Conservation (phyloP, 2,113 vertebrate genomes). For the Prunella fulvescens region DNA sequence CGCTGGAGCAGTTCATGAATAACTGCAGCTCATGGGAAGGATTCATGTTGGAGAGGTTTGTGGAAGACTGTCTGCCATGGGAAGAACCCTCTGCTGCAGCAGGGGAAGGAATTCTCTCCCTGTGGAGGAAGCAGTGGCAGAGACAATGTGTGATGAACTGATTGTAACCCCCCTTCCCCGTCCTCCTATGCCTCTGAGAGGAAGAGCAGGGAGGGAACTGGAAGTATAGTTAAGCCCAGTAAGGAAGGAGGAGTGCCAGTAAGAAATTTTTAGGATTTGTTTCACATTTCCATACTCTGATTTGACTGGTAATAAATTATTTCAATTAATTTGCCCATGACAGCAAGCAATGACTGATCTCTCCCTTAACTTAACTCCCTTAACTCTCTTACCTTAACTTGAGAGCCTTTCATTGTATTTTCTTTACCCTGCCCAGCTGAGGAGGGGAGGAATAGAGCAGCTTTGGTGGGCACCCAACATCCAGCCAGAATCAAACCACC, state of each 20-base stretch:
- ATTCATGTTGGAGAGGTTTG: background rate
- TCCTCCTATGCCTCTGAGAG: background rate
- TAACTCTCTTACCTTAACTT: background rate
- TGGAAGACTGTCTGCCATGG: background rate
- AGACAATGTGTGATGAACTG: background rate
- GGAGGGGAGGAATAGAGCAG: background rate
- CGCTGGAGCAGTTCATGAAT: background rate
- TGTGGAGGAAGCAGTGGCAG: background rate
- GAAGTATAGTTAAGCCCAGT: background rate
- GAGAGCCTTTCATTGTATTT: background rate
- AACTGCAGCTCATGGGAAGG: background rate
- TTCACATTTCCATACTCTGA: background rate
- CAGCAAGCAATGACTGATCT: background rate
- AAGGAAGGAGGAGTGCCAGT: background rate
- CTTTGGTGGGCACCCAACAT: background rate
- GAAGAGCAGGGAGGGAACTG: background rate
- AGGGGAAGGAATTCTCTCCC: background rate
- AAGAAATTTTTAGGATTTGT: background rate
- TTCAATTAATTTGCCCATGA: background rate
- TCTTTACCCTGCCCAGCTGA: background rate
- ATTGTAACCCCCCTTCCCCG: background rate
- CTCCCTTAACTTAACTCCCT: no score
- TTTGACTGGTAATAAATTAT: background rate
- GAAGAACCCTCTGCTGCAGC: background rate
- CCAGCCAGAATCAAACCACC: background rate